These are phyloP conservation scores for Clusia tigrina DNA, from an alignment of 2,888 invertebrate species.

Conservation along the genomic window DNA sequence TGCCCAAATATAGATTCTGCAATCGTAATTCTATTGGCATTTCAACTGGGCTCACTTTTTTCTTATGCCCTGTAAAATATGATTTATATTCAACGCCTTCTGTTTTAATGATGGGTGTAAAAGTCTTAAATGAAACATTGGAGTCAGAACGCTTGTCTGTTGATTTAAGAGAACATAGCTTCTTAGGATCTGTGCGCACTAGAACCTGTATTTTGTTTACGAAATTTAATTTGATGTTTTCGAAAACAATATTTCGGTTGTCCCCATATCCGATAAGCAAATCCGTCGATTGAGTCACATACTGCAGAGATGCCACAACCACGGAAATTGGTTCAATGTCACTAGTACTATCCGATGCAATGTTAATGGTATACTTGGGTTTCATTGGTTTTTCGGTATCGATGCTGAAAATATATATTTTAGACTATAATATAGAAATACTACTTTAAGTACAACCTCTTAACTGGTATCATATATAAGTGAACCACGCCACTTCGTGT, in stretches of 20 bases:
- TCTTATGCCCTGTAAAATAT: slow-evolving; percentile 47
- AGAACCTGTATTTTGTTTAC: slow-evolving; percentile 67
- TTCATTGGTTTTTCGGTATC: slow-evolving; percentile 70
- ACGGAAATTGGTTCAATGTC: slow-evolving; percentile 67
- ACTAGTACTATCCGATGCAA: slow-evolving; percentile 68
- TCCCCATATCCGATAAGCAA: slow-evolving; percentile 70
- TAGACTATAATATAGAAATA: background rate
- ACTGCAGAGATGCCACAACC: slow-evolving; percentile 64
- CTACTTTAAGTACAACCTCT: slow-evolving; percentile 66
- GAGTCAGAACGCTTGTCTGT: slow-evolving; percentile 36
- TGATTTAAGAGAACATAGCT: too few relatives aligned
- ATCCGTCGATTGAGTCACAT: slow-evolving; percentile 57
- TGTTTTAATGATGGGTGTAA: slow-evolving; percentile 50
- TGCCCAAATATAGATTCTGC: slow-evolving; percentile 70
- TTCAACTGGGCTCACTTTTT: slow-evolving; percentile 52
- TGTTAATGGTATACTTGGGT: slow-evolving; percentile 70
- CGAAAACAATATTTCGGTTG: slow-evolving; percentile 68
- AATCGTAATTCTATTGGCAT: slow-evolving; percentile 82
- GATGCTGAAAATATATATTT: slow-evolving; percentile 50
- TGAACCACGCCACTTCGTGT: slow-evolving; percentile 83
- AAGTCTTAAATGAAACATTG: slow-evolving; percentile 45
- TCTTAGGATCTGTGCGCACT: slow-evolving; percentile 59
- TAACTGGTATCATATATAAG: slow-evolving; percentile 78
- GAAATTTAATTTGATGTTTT: slow-evolving; percentile 68
- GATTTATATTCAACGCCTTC: slow-evolving; percentile 56